Conservation (phyloP, 2,888 invertebrate genomes). For the Achlya flavicornis region DNA sequence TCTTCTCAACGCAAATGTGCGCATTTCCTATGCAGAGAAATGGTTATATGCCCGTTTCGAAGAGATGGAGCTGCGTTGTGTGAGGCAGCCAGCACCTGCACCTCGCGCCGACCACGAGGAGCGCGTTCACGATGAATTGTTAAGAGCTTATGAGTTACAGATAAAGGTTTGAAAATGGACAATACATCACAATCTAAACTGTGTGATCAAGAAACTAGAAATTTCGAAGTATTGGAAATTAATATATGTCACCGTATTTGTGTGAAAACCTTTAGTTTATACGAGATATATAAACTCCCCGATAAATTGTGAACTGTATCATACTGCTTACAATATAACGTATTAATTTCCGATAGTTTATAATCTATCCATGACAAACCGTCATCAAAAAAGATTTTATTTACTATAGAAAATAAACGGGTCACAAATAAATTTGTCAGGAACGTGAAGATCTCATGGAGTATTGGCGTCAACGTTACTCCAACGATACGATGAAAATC, state of each 20-base stretch:
- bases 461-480: slow-evolving; percentile 80
- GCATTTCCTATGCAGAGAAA: slow-evolving; percentile 65
- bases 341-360: no score
- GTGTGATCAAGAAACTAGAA: no score
- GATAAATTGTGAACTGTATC: no score
- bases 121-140: slow-evolving; percentile 64
- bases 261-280: no score
- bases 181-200: background rate
- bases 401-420: no score
- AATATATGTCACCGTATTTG: no score
- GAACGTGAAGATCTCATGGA: slow-evolving; percentile 87
- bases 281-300: no score
- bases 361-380: no score
- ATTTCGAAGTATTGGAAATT: no score
- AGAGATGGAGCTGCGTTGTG: slow-evolving; percentile 53
- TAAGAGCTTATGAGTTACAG: slow-evolving; percentile 62
- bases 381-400: no score
- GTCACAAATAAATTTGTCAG: slow-evolving; percentile 71
- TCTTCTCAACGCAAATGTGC: slow-evolving; percentile 57
- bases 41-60: slow-evolving; percentile 69
- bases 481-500: slow-evolving; percentile 55
- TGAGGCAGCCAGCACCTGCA: slow-evolving; percentile 36
- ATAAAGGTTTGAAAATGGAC: slow-evolving; percentile 47
- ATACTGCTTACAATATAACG: no score
- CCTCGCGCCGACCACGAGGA: slow-evolving; percentile 59